phyloP scores from a whole-genome alignment of 2,797 vertebrate genomes.

The Lophotriccus pileatus region DNA sequence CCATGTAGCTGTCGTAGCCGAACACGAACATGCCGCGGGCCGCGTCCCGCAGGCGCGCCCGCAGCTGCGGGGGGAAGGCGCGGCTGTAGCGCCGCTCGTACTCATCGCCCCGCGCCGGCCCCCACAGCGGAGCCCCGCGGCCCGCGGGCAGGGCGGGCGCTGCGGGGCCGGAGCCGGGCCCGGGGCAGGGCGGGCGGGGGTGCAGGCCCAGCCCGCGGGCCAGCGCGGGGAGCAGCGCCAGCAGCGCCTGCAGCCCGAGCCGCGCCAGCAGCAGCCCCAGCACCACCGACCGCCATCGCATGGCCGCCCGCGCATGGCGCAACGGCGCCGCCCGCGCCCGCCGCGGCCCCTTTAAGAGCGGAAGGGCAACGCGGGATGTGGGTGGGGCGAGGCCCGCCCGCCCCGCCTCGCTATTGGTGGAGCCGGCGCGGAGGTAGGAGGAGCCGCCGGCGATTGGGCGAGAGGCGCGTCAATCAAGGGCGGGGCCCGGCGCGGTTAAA shows the following conservation, averaged over 20 bases:
- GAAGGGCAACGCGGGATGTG: fast-evolving
- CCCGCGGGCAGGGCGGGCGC: constrained; percentile 41
- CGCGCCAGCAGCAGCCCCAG: constrained; percentile 89
- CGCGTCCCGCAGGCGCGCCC: constrained; percentile 84
- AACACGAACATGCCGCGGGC: constrained; percentile 95
- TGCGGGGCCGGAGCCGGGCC: background rate
- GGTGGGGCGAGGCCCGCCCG: fast-evolving
- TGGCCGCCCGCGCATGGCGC: background rate
- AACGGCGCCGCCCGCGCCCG: background rate
- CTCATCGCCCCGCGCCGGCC: constrained; percentile 78
- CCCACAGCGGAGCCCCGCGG: constrained; percentile 72
- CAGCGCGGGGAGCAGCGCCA: constrained; percentile 85
- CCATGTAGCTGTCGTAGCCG: constrained; percentile 98
- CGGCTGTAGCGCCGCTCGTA: constrained; percentile 88
- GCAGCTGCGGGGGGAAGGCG: constrained; percentile 85
- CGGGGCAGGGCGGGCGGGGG: constrained; percentile 76
- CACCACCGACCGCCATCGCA: constrained; percentile 87
- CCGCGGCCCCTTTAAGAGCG: background rate
- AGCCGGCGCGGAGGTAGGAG: too few species aligned
- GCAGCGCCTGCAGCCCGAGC: constrained; percentile 83
- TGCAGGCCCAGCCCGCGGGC: constrained; percentile 86
- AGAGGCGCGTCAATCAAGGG: background rate
- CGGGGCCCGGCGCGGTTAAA: background rate
- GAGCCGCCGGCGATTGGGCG: background rate
- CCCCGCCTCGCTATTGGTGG: background rate